Evolutionary conservation across 2,113 vertebrate genomes (phyloP).

Genomic region (Pholis gunnellus): DNA sequence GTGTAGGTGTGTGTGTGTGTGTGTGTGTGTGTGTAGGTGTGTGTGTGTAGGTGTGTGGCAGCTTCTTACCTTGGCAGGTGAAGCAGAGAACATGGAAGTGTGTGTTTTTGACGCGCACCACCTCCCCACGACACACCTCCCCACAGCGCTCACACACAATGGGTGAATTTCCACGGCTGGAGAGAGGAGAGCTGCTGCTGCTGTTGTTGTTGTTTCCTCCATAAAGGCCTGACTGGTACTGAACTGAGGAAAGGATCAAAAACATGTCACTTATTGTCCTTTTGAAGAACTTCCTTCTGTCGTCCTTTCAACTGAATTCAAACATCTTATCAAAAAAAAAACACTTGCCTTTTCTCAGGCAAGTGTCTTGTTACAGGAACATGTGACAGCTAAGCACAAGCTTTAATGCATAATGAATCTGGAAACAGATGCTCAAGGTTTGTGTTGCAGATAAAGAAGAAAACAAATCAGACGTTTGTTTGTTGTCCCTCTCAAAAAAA

Average conservation of each 20-base stretch:
- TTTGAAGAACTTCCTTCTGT: not conserved
- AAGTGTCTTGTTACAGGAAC: not conserved
- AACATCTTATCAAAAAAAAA: constrained; percentile 39
- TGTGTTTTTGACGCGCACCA: constrained; percentile 78
- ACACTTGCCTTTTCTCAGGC: constrained; percentile 2
- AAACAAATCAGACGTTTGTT: not conserved
- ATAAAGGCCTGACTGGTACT: constrained; percentile 72
- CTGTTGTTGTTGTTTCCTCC: constrained; percentile 70
- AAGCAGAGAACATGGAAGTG: constrained; percentile 79
- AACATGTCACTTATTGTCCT: constrained; percentile 27
- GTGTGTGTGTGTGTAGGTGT: constrained; percentile 39
- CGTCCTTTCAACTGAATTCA: constrained; percentile 14
- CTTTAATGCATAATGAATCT: constrained; percentile 11
- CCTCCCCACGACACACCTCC: constrained; percentile 74
- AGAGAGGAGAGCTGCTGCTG: constrained; percentile 64
- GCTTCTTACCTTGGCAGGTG: constrained; percentile 79
- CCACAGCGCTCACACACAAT: constrained; percentile 75
- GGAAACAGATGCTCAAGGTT: not conserved
- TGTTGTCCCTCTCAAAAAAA: not conserved
- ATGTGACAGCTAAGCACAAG: constrained; percentile 5
- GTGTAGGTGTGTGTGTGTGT: constrained; percentile 33
- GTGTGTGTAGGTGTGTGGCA: constrained; percentile 24
- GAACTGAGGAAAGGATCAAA: constrained; percentile 56
- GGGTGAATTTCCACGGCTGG: constrained; percentile 53
- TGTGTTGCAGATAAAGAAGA: not conserved